Percentiles rank a stretch among this genome's conserved stretches.
phyloP scores from a whole-genome alignment of 2,797 vertebrate species.

The Oreochromis grahami region DNA sequence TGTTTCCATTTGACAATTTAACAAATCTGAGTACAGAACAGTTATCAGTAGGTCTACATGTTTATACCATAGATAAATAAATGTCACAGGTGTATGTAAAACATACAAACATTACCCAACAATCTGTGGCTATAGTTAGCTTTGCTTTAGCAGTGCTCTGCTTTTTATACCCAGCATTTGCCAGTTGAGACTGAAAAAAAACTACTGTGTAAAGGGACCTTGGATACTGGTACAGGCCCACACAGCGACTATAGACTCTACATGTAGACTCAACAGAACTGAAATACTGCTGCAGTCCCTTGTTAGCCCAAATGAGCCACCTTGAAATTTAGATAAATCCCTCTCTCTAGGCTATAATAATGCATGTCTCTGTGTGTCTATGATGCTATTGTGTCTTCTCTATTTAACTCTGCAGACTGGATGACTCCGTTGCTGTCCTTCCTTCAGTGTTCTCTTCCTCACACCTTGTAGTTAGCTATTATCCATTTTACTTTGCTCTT shows the following conservation, averaged over 20 bases:
- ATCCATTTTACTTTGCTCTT: not conserved
- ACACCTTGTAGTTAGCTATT: not conserved
- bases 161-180: not conserved
- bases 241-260: not conserved
- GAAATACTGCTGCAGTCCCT: not conserved
- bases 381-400: conserved; percentile 21
- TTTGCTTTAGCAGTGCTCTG: not conserved
- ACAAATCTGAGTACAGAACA: not conserved
- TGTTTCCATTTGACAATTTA: not conserved
- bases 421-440: not conserved
- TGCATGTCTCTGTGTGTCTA: conserved; percentile 16
- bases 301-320: not conserved
- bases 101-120: not conserved
- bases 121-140: not conserved
- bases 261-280: not conserved
- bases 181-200: not conserved
- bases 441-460: not conserved
- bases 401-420: conserved; percentile 11
- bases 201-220: not conserved
- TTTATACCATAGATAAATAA: not conserved
- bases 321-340: conserved; percentile 2
- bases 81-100: not conserved
- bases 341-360: not conserved
- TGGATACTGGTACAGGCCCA: not conserved
- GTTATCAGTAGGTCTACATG: not conserved